A percentile compares a stretch with the other conserved stretches of the same genome.
Evolutionary conservation across 2,113 vertebrate species (phyloP).

Genomic region (Trogon surrucura): DNA sequence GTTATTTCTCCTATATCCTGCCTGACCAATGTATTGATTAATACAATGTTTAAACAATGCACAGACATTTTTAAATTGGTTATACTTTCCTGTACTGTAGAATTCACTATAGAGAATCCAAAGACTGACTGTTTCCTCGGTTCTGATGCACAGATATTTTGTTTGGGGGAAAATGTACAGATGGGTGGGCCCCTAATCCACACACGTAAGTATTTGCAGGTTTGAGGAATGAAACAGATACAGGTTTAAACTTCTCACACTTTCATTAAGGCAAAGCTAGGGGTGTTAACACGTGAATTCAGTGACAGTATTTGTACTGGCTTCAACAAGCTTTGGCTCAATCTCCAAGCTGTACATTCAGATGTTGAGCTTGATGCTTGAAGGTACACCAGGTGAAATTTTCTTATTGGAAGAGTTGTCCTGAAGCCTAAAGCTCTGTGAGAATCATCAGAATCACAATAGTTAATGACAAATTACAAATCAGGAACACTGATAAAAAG

Average conservation of each 20-base stretch:
- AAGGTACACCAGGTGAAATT: neutral
- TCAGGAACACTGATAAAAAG: neutral
- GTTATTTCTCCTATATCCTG: neutral
- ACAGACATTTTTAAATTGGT: neutral
- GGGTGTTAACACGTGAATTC: neutral
- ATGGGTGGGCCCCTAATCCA: neutral
- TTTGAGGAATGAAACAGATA: neutral
- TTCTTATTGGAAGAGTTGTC: neutral
- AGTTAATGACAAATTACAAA: neutral
- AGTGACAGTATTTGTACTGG: neutral
- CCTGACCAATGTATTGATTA: neutral
- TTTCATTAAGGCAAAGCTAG: neutral
- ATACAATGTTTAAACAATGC: neutral
- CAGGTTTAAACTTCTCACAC: neutral
- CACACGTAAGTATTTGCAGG: neutral
- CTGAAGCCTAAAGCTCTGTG: neutral
- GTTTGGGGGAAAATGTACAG: neutral
- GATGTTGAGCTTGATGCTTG: neutral
- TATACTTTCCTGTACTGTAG: neutral
- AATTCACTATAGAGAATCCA: neutral
- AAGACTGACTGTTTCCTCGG: neutral
- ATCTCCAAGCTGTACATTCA: neutral
- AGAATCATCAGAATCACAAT: neutral
- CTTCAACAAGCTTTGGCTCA: neutral
- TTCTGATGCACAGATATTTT: neutral